These are phyloP conservation scores for Conus betulinus DNA, from an alignment of 1,140 invertebrate species.

Conservation along the genomic window DNA sequence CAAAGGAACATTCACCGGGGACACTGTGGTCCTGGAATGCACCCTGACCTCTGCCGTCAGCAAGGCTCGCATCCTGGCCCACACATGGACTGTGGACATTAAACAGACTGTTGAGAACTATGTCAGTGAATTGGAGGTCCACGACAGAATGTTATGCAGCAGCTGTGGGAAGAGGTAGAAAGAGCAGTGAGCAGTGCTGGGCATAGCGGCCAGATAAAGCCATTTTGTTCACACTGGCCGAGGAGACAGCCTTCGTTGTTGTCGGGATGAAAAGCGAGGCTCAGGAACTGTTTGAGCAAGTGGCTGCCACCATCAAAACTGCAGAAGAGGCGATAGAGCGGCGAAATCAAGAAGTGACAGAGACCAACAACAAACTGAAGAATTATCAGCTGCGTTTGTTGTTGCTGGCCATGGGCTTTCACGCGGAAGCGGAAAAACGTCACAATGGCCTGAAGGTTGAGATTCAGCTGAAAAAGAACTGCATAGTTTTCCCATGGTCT, in stretches of 20 bases:
- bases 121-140: constrained; percentile 10
- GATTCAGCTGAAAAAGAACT: constrained; percentile 25
- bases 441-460: constrained; percentile 42
- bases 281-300: constrained; percentile 36
- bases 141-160: constrained; percentile 39
- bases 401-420: constrained; percentile 40
- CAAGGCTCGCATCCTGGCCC: constrained; percentile 37
- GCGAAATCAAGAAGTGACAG: constrained; percentile 48
- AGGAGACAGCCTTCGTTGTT: constrained; percentile 38
- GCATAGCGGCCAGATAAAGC: constrained; percentile 40
- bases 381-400: constrained; percentile 42
- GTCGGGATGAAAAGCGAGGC: constrained; percentile 44
- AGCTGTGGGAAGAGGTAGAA: constrained; percentile 46
- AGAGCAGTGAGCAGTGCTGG: constrained; percentile 2
- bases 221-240: constrained; percentile 36
- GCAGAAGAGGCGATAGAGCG: constrained; percentile 41
- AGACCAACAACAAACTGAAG: constrained; percentile 39
- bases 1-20: background rate
- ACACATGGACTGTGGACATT: constrained; percentile 42
- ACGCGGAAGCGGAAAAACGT: constrained; percentile 33
- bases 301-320: constrained; percentile 21
- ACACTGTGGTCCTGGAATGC: constrained; percentile 31
- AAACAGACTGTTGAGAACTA: constrained; percentile 14
- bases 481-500: constrained; percentile 47
- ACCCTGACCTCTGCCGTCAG: constrained; percentile 39